These are phyloP conservation scores for Cryptotis parvus DNA, from an alignment of 2,113 vertebrate species.

Conservation along the genomic window DNA sequence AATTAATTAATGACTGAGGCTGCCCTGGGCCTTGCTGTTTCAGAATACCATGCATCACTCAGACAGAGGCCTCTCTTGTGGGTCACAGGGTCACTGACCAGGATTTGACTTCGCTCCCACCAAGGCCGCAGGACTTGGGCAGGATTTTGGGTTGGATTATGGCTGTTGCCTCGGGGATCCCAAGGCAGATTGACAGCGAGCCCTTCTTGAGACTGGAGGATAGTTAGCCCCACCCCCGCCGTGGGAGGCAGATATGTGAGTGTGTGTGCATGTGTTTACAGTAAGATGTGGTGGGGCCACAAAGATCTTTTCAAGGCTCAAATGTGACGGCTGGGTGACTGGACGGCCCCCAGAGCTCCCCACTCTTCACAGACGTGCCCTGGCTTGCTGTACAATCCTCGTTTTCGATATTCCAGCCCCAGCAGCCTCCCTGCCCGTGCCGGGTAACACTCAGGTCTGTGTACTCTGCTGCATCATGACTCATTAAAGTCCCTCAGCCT, in stretches of 20 bases:
- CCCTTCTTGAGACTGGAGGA: background rate
- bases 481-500: background rate
- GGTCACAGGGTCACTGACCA: background rate
- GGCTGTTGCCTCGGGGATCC: background rate
- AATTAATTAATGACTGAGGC: constrained; percentile 81
- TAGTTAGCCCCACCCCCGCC: no score
- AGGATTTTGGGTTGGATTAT: no score
- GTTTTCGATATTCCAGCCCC: background rate
- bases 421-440: background rate
- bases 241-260: background rate
- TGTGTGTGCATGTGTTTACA: background rate
- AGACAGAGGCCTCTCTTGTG: background rate
- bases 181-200: background rate
- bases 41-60: background rate
- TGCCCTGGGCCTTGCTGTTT: constrained; percentile 66
- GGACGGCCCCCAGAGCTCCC: background rate
- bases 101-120: background rate
- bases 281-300: background rate
- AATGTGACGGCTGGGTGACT: background rate
- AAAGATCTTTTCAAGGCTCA: background rate
- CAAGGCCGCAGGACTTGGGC: background rate
- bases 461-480: background rate
- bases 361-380: background rate
- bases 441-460: background rate
- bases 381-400: background rate